phyloP scores from a whole-genome alignment of 2,888 invertebrate species.

The Chloromyia formosa region DNA sequence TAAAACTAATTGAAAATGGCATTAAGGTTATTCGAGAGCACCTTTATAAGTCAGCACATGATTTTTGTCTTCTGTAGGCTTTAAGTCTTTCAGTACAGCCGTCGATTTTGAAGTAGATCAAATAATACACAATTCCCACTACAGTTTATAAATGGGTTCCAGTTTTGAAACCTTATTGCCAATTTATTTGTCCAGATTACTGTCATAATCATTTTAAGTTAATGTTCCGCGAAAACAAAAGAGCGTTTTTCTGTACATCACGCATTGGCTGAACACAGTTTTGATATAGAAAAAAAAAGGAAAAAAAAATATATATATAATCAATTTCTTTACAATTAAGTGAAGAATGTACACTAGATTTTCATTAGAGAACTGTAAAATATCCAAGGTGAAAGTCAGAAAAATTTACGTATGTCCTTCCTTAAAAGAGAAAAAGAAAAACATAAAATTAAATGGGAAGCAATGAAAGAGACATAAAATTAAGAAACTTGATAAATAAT shows the following conservation, averaged over 20 bases:
- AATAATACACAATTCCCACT: conserved; percentile 6
- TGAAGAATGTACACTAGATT: neutral
- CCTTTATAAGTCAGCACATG: conserved; percentile 6
- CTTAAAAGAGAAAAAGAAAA: neutral
- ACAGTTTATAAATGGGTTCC: neutral
- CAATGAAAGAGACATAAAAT: conserved; percentile 1
- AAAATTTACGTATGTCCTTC: too few species aligned
- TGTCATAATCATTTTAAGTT: too few species aligned
- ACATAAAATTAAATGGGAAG: neutral
- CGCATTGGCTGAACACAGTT: neutral
- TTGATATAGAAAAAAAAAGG: neutral
- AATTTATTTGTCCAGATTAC: neutral
- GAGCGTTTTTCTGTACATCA: neutral
- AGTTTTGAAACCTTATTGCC: too few species aligned
- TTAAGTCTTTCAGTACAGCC: too few species aligned
- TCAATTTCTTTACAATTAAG: neutral
- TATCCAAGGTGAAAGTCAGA: too few species aligned
- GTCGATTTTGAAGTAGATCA: conserved; percentile 28
- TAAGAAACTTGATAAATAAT: conserved; percentile 30
- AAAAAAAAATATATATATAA: too few species aligned
- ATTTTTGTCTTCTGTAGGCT: conserved; percentile 33
- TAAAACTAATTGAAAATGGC: conserved; percentile 29
- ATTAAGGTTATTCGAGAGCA: conserved; percentile 19
- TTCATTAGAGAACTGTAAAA: too few species aligned
- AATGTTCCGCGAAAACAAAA: too few species aligned